phyloP scores from a whole-genome alignment of 2,888 invertebrate species.

The Caenorhabditis sp. region DNA sequence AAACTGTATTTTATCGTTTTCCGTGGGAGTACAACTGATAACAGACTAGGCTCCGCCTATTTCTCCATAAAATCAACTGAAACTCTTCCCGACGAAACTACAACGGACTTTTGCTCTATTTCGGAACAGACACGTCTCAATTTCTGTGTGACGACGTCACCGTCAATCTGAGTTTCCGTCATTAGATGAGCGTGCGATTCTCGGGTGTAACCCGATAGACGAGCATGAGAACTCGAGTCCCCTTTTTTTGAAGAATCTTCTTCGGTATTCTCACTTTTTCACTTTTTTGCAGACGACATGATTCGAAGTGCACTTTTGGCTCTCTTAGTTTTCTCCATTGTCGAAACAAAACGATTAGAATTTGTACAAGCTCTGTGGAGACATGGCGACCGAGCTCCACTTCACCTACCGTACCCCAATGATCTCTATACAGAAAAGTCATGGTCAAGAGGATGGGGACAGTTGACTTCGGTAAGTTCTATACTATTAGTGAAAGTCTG shows the following conservation, averaged over 20 bases:
- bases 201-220: conserved; percentile 51
- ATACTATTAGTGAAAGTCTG: too few species aligned
- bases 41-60: conserved; percentile 22
- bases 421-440: conserved; percentile 64
- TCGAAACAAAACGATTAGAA: conserved; percentile 59
- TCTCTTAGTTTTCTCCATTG: neutral
- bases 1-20: conserved; percentile 17
- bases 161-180: conserved; percentile 49
- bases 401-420: conserved; percentile 69
- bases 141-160: conserved; percentile 53
- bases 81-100: neutral
- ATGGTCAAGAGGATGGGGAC: conserved; percentile 71
- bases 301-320: neutral
- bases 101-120: conserved; percentile 35
- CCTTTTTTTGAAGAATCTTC: conserved; percentile 24
- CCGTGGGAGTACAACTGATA: conserved; percentile 38
- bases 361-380: conserved; percentile 87
- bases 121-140: conserved; percentile 49
- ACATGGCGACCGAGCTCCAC: conserved; percentile 88
- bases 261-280: conserved; percentile 10
- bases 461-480: conserved; percentile 66
- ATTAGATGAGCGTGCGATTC: conserved; percentile 58
- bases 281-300: conserved; percentile 27
- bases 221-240: conserved; percentile 43
- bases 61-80: neutral